Evolutionary conservation across 2,888 invertebrate genomes (phyloP).

Genomic region (Leptura quadrifasciata): DNA sequence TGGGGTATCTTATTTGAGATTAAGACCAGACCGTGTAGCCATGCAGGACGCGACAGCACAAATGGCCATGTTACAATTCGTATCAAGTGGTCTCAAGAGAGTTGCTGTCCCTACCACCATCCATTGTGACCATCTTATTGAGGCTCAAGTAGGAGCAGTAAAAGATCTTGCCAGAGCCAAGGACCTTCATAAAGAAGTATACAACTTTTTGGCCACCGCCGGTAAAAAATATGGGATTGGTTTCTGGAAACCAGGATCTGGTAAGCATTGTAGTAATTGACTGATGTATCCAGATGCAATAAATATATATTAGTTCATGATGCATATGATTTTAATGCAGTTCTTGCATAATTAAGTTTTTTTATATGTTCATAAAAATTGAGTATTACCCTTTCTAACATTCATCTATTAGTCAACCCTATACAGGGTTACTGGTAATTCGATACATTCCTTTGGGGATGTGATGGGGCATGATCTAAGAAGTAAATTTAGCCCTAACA

Average conservation of each 20-base stretch:
- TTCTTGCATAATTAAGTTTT: too few relatives aligned
- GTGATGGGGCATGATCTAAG: too few relatives aligned
- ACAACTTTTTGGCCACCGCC: slow-evolving; percentile 94
- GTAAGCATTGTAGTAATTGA: too few relatives aligned
- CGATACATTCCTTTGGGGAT: too few relatives aligned
- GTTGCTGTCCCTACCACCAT: slow-evolving; percentile 99
- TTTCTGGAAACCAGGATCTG: slow-evolving; percentile 99
- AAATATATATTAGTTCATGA: too few relatives aligned
- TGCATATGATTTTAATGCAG: too few relatives aligned
- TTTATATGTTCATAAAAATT: too few relatives aligned
- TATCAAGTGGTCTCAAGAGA: slow-evolving; percentile 94
- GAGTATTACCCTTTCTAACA: too few relatives aligned
- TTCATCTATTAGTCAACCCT: too few relatives aligned
- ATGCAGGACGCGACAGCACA: slow-evolving; percentile 99
- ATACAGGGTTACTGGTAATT: too few relatives aligned
- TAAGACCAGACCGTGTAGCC: slow-evolving; percentile 98
- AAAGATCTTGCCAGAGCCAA: slow-evolving; percentile 96
- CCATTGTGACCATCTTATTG: slow-evolving; percentile 99
- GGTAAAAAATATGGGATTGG: slow-evolving; percentile 99
- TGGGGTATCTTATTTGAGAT: slow-evolving; percentile 92
- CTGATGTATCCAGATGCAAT: too few relatives aligned
- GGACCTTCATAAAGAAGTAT: slow-evolving; percentile 92
- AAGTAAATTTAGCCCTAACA: too few relatives aligned
- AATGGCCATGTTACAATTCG: slow-evolving; percentile 99
- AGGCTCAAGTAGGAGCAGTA: slow-evolving; percentile 93